Evolutionary conservation across 1,140 invertebrate genomes (phyloP).

Genomic region (Marisa cornuarietis): DNA sequence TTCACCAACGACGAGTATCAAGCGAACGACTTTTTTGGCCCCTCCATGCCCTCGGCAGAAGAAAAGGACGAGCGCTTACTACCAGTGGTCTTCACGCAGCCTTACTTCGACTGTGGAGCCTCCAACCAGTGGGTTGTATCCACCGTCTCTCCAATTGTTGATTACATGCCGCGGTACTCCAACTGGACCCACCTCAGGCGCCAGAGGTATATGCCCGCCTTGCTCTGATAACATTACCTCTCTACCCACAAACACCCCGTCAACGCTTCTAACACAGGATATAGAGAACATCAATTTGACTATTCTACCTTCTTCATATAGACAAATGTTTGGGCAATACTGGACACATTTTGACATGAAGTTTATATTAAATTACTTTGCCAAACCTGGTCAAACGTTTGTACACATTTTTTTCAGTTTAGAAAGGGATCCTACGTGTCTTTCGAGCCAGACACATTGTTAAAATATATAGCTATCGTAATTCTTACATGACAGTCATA

Average conservation of each 20-base stretch:
- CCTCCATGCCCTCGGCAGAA: constrained; percentile 48
- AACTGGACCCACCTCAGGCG: constrained; percentile 94
- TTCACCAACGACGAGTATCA: constrained; percentile 47
- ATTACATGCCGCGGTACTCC: constrained; percentile 90
- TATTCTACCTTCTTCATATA: too few relatives aligned
- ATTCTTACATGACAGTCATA: too few relatives aligned
- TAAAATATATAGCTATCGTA: too few relatives aligned
- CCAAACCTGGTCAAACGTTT: too few relatives aligned
- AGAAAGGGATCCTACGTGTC: too few relatives aligned
- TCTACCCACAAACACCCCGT: neutral
- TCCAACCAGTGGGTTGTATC: constrained; percentile 95
- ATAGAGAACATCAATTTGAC: too few relatives aligned
- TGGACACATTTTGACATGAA: too few relatives aligned
- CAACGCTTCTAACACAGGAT: neutral
- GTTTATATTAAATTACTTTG: too few relatives aligned
- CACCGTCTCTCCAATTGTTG: constrained; percentile 91
- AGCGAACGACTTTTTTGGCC: constrained; percentile 59
- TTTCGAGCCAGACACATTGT: too few relatives aligned
- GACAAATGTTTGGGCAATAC: too few relatives aligned
- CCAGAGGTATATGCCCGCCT: constrained; percentile 75
- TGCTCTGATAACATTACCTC: neutral
- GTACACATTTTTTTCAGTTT: too few relatives aligned
- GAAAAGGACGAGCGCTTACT: constrained; percentile 73
- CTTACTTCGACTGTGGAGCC: constrained; percentile 95
- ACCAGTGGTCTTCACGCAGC: constrained; percentile 90